Evolutionary conservation across 2,113 vertebrate genomes (phyloP), one percentile per base, ranked within the genome.

Genomic region (Marcusenius ussheri): DNA sequence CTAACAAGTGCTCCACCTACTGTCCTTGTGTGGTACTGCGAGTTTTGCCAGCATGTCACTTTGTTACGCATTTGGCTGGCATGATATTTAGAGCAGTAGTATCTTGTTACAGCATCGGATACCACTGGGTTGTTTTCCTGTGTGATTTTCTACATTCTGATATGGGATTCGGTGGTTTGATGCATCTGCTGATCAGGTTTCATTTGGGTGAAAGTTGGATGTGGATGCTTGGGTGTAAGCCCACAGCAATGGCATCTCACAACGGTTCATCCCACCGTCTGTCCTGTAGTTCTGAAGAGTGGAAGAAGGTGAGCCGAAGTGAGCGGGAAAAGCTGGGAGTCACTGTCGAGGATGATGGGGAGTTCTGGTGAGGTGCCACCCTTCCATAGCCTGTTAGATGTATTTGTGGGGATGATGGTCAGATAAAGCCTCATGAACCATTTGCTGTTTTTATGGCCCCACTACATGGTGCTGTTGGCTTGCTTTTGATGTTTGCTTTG

Each of bases 301-400:
- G 98, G 98, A 93, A 97, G 93, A 97, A 96, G 92, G 98, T 99
- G 91, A 98, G 98, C 95, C 97, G 96, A 91, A 94, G 97, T 2
- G 97, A 99, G 91, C 93, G 98, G 89, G 97, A 98, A 94, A 96
- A 94, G 70, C 93, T 99, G 90, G 98, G 98, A 0, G 96, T 99
- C 93, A 98, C 97, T 0, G 97, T 99, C 88, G 94, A 97, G 91
- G 97, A 99, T 0, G 97, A 99, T 0, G 98, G 98, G 3, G 98
- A 99, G 91, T 99, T 99, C 93, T 99, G 98, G 98, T 99, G 93
- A 97, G 39, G 15, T 31, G 15, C n/a, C 49, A 21, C 27, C 42
- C 49, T 24, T 47, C 31, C 31, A n/a, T 19, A 87, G 27, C 49
- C 39, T 49, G 13, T 39, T 7, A 80, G 31, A 15, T 80, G 17